These are phyloP conservation scores for Cisticola juncidis DNA, from an alignment of 2,113 vertebrate species.

Conservation along the genomic window DNA sequence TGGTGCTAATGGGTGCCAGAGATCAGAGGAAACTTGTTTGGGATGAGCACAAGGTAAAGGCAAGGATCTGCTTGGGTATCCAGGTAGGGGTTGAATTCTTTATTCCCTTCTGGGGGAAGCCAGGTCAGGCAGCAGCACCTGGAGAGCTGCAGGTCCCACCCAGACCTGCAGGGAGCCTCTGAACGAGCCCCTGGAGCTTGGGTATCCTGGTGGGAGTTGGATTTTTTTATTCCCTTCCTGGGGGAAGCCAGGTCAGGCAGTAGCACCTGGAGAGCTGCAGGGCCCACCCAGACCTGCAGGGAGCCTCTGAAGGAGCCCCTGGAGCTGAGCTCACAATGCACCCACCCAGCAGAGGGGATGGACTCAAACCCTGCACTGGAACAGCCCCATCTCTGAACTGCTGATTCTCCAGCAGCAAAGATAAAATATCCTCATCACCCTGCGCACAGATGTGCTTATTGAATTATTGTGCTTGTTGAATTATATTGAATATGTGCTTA, in stretches of 20 bases:
- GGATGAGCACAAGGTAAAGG: background rate
- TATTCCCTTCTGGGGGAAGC: background rate
- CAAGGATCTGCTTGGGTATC: background rate
- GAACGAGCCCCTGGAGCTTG: too few species aligned
- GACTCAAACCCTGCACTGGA: background rate
- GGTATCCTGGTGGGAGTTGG: background rate
- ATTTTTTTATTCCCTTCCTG: background rate
- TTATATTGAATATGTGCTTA: background rate
- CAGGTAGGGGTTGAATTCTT: background rate
- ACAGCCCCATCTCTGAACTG: background rate
- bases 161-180: background rate
- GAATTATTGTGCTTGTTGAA: too few species aligned
- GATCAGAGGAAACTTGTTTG: background rate
- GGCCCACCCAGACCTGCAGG: background rate
- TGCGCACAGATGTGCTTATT: background rate
- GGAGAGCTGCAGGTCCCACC: background rate
- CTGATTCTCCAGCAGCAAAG: background rate
- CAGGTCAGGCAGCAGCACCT: background rate
- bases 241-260: background rate
- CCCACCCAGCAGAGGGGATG: background rate
- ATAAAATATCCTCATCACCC: too few species aligned
- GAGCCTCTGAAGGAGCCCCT: accelerated
- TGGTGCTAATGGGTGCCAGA: background rate
- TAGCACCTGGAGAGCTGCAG: background rate
- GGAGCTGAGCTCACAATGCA: background rate